Base-by-base conservation (phyloP, 2,113 vertebrate genomes). In the Penelope pileata region DNA sequence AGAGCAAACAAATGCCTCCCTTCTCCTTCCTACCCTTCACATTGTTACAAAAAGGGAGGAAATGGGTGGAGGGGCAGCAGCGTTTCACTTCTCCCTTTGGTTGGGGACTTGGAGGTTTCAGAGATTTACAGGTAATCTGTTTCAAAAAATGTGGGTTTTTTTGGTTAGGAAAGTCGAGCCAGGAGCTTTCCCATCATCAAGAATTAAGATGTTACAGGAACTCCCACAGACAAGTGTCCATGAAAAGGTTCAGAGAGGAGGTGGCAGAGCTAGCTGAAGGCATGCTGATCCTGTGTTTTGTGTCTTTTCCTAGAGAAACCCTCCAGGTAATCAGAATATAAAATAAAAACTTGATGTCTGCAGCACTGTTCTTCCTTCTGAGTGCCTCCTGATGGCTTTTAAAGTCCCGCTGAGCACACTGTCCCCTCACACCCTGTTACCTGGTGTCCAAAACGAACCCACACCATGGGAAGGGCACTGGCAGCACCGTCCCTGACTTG, bases 401-500 rank as follows among this genome's bases (percentile, higher is more conserved):
- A 21, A 89, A 70, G 27, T n/a, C 56, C 38, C 1, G 0, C 59
- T 54, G 48, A 68, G 16, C 2, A 0, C 26, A 12, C 47, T 47
- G 53, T 70, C 18, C 16, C n/a, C 36, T 47, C 1, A 1, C 50
- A 24, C 24, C 56, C 54, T 42, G 34, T 12, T 34, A 50, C 34
- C 10, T 47, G 38, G 16, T 56, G 7, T n/a, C 43, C 63, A 66
- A 32, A 21, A 68, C 21, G 43, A 32, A 32, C 8, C 45, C 19
- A 0, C 0, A 0, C 26, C 3, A 17, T 27, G 32, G 67, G 58
- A 83, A 18, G 14, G 62, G 16, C 23, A 29, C 30, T 75, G 32
- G 30, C n/a, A 54, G 36, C 42, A 17, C 12, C 2, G 0, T 12
- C 22, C 1, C 6, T 38, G 29, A 43, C 7, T 54, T 62, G 17